These are phyloP conservation scores for Trididemnum miniatum DNA, from an alignment of 23 tunicate genomes.

Conservation along the genomic window DNA sequence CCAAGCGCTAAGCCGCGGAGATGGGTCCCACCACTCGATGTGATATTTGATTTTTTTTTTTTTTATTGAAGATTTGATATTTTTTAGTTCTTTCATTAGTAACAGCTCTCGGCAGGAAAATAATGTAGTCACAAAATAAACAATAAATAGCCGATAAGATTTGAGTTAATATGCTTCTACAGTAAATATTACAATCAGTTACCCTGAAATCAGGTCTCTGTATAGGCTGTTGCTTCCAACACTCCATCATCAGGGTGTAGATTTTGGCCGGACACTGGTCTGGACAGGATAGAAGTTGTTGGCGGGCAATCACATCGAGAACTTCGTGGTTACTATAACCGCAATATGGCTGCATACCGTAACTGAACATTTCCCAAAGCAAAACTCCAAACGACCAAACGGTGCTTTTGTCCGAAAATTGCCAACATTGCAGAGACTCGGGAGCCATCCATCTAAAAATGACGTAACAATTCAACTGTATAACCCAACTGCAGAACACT, in stretches of 20 bases:
- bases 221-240: conserved; percentile 63
- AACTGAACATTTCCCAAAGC: conserved; percentile 90
- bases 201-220: conserved; percentile 72
- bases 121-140: no score
- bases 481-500: no score
- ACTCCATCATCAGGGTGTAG: conserved; percentile 83
- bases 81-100: no score
- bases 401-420: conserved; percentile 62
- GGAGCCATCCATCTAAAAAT: conserved; percentile 99
- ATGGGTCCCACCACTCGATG: no score
- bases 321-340: conserved; percentile 96
- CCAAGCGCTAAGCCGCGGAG: no score
- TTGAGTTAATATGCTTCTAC: no score
- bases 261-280: conserved; percentile 88
- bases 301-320: conserved; percentile 63
- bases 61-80: no score
- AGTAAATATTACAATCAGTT: not conserved
- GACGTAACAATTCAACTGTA: no score
- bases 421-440: conserved; percentile 63
- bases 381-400: conserved; percentile 94
- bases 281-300: conserved; percentile 81
- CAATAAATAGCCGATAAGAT: no score
- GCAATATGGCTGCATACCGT: conserved; percentile 92
- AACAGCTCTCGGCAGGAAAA: no score
- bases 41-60: no score